These are phyloP conservation scores for Auanema freiburgensis DNA, from an alignment of 2,888 invertebrate species.

Conservation along the genomic window DNA sequence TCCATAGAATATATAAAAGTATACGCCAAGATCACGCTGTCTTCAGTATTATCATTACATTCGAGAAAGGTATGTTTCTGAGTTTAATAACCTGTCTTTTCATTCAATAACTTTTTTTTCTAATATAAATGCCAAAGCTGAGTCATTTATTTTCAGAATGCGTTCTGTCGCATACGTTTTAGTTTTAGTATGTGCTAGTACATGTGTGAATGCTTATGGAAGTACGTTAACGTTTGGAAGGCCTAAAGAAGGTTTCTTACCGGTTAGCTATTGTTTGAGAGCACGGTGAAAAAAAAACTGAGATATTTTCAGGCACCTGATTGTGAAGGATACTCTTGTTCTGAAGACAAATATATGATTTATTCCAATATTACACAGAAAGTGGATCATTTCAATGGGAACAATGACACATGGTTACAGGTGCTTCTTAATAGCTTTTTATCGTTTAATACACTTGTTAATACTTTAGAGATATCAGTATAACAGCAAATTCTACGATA, in stretches of 20 bases:
- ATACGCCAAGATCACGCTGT: too few relatives aligned
- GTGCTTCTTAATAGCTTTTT: slow-evolving; percentile 14
- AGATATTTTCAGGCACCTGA: not conserved
- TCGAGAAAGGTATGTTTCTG: too few relatives aligned
- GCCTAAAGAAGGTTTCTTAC: not conserved
- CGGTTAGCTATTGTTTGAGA: not conserved
- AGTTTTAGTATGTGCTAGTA: too few relatives aligned
- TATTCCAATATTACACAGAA: slow-evolving; percentile 30
- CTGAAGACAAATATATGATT: slow-evolving; percentile 29
- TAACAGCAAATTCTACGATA: slow-evolving; percentile 41
- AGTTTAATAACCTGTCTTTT: too few relatives aligned
- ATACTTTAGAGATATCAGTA: slow-evolving; percentile 34
- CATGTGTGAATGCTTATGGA: not conserved
- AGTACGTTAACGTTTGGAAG: not conserved
- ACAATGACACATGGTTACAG: slow-evolving; percentile 28
- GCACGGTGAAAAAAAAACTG: not conserved
- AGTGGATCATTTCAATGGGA: slow-evolving; percentile 26
- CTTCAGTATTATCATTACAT: too few relatives aligned
- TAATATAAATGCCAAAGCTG: too few relatives aligned
- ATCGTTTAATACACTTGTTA: not conserved
- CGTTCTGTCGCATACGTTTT: too few relatives aligned
- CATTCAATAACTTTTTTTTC: too few relatives aligned
- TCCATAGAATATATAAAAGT: too few relatives aligned
- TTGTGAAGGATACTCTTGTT: slow-evolving; percentile 2
- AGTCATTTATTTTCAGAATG: too few relatives aligned